Evolutionary conservation across 2,888 invertebrate genomes (phyloP).

Genomic region (Busseola fusca): DNA sequence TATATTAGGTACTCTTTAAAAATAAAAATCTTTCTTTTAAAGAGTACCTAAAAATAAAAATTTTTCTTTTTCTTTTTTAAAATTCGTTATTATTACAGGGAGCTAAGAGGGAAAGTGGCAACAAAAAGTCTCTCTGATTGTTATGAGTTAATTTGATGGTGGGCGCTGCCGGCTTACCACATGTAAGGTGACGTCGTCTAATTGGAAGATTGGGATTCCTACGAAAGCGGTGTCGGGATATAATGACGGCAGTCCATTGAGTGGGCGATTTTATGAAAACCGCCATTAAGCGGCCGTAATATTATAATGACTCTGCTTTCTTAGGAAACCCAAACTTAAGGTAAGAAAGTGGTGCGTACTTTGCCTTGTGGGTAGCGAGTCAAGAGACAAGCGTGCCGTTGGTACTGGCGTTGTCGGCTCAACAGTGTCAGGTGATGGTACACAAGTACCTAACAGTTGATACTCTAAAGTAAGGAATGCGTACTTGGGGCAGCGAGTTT

Average conservation of each 20-base stretch:
- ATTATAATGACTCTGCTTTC: neutral
- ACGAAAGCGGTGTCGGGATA: neutral
- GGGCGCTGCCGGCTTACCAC: neutral
- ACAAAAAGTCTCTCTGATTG: neutral
- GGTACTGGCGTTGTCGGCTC: neutral
- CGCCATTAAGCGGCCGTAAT: neutral
- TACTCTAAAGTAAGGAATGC: neutral
- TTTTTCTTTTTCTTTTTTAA: too few species aligned
- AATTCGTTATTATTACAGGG: neutral
- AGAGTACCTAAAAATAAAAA: neutral
- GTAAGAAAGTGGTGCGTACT: neutral
- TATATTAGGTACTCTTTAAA: too few species aligned
- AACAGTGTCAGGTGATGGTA: neutral
- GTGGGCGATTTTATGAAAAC: neutral
- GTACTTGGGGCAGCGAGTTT: neutral
- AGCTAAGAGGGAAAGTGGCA: neutral
- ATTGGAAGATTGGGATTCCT: neutral
- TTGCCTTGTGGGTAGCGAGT: neutral
- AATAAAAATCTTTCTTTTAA: neutral
- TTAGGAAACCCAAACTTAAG: neutral
- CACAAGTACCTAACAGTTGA: neutral
- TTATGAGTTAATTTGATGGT: neutral
- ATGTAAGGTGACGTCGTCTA: neutral
- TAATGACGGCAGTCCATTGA: neutral
- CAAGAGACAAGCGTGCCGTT: conserved; percentile 66